Evolutionary conservation across 2,888 invertebrate genomes (phyloP).

Genomic region (Mythimna albipuncta): DNA sequence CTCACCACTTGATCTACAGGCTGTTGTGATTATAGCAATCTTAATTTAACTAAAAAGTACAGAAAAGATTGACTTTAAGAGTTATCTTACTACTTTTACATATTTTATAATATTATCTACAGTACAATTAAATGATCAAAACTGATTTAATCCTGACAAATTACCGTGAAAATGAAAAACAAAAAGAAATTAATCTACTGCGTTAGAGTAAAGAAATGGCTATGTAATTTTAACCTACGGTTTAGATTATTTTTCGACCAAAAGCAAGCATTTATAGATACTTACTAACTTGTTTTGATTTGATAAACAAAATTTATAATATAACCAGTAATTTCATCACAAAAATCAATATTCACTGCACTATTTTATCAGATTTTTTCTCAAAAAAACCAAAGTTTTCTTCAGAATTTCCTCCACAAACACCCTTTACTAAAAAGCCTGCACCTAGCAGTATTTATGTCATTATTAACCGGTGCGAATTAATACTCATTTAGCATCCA

Average conservation of each 20-base stretch:
- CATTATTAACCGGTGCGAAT: constrained; percentile 90
- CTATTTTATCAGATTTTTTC: fast-evolving
- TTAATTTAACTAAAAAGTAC: background rate
- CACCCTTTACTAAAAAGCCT: constrained; percentile 78
- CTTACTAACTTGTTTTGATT: too few species aligned
- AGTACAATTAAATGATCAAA: background rate
- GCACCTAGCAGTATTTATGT: constrained; percentile 88
- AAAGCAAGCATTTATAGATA: background rate
- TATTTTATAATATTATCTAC: too few species aligned
- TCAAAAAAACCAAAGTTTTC: background rate
- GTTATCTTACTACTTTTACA: too few species aligned
- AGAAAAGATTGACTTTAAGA: too few species aligned
- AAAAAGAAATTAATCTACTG: too few species aligned
- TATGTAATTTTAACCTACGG: background rate
- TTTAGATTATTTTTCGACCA: background rate
- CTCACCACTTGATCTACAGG: constrained; percentile 70
- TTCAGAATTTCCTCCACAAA: background rate
- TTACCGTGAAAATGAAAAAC: background rate
- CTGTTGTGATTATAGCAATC: constrained; percentile 50
- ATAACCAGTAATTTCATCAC: background rate
- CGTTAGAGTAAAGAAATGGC: too few species aligned
- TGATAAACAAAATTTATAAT: background rate
- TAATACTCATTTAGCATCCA: constrained; percentile 89
- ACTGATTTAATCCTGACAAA: background rate
- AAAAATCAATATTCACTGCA: background rate